These are phyloP conservation scores for Formicarius rufipectus DNA, from an alignment of 2,113 vertebrate genomes.

Conservation along the genomic window DNA sequence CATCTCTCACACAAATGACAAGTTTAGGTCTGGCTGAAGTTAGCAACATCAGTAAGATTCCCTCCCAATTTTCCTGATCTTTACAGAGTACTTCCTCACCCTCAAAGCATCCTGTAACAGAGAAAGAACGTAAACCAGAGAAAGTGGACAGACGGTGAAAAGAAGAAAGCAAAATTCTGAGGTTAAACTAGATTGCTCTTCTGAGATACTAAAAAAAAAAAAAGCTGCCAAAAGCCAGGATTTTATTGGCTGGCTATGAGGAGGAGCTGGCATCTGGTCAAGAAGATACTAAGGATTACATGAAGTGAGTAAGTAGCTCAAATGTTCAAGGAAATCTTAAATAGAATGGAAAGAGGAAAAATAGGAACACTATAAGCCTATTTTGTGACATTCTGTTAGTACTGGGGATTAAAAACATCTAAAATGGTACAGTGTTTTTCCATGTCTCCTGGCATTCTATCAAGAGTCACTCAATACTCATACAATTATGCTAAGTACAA, in stretches of 20 bases:
- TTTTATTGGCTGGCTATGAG: neutral
- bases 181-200: neutral
- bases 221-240: neutral
- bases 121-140: neutral
- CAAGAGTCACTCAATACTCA: neutral
- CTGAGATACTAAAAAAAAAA: neutral
- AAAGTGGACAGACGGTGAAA: neutral
- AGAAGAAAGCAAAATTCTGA: neutral
- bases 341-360: neutral
- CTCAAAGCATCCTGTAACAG: neutral
- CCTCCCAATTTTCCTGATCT: neutral
- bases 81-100: neutral
- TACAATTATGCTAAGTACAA: slow-evolving; percentile 27
- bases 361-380: neutral
- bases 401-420: neutral
- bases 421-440: fast-evolving
- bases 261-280: neutral
- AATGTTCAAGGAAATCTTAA: neutral
- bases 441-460: neutral
- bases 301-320: neutral
- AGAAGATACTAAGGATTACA: neutral
- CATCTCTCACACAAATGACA: neutral
- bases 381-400: neutral
- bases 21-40: neutral
- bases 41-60: neutral